phyloP scores from a whole-genome alignment of 2,888 invertebrate genomes.

The Anarsia innoxiella region DNA sequence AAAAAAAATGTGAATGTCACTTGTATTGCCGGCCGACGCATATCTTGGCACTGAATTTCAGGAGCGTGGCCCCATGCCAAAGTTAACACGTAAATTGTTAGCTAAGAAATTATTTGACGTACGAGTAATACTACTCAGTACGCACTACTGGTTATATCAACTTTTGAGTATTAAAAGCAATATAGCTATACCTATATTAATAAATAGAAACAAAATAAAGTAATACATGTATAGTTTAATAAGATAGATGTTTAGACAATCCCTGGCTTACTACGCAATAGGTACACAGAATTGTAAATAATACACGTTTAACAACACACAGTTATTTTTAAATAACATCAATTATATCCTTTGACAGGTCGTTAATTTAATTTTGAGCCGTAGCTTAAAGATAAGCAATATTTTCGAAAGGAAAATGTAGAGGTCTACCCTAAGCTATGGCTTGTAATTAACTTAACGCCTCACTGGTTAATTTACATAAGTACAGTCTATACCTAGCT shows the following conservation, averaged over 20 bases:
- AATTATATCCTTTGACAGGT: too few species aligned
- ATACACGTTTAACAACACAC: too few species aligned
- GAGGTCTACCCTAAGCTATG: too few species aligned
- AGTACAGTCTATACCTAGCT: too few species aligned
- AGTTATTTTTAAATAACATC: too few species aligned
- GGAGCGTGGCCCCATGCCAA: constrained; percentile 64
- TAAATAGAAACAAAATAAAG: neutral
- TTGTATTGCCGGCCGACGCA: constrained; percentile 38
- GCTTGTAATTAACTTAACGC: too few species aligned
- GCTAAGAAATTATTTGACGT: constrained; percentile 38
- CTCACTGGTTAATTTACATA: too few species aligned
- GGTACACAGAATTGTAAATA: constrained; percentile 7
- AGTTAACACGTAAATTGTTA: constrained; percentile 29
- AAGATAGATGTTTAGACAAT: constrained; percentile 13
- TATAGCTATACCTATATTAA: neutral
- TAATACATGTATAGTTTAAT: neutral
- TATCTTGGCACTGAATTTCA: constrained; percentile 60
- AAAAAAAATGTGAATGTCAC: constrained; percentile 34
- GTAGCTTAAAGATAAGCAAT: too few species aligned
- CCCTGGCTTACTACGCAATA: constrained; percentile 19
- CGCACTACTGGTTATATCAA: neutral
- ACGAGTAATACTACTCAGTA: constrained; percentile 5
- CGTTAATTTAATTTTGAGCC: too few species aligned
- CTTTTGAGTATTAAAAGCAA: neutral
- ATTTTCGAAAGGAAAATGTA: too few species aligned